Evolutionary conservation across 2,797 vertebrate species (phyloP), one percentile per base, ranked within the genome.

Genomic region (Paratrypauchen microcephalus): DNA sequence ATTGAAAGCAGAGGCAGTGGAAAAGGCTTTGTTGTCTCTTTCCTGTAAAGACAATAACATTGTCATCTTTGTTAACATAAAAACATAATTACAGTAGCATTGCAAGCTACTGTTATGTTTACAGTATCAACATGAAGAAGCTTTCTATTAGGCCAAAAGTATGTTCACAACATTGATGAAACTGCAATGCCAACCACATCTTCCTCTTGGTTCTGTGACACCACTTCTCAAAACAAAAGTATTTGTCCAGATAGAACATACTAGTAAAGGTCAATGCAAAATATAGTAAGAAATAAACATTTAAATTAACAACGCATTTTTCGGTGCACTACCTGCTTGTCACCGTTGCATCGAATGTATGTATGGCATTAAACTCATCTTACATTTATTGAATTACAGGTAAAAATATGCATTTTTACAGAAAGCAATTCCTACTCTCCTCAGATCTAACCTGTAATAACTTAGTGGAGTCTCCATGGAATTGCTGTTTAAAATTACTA

Each of bases 181-280:
- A n/a, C 2, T 21, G 23, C 7, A 64, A 23, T 61, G 60, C 39
- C 11, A 36, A 58, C 81, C 56, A 2, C 74, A 77, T 15, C 66
- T 89, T 91, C 86, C 85, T 84, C 68, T 69, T 86, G 84, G 66
- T 57, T 63, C 77, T 18, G 50, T 54, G 3, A 66, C 16, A 78
- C 64, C 58, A 70, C 15, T 58, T 74, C 18, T 81, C 67, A 36
- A 50, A 58, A 79, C 68, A 47, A 68, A 76, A 45, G 28, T 28
- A n/a, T 71, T 69, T 69, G 11, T 58, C 47, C 13, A 30, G 32
- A 2, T 5, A 66, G 71, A 18, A 56, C 5, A 13, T 58, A 28
- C 57, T 59, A 30, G 16, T 30, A 59, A 1, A 57, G n/a, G 6
- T n/a, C 8, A 54, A 54, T 3, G 50, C 19, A 21, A 54, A 54